Base-by-base conservation (phyloP, 2,113 vertebrate species). In the Hylia prasina region DNA sequence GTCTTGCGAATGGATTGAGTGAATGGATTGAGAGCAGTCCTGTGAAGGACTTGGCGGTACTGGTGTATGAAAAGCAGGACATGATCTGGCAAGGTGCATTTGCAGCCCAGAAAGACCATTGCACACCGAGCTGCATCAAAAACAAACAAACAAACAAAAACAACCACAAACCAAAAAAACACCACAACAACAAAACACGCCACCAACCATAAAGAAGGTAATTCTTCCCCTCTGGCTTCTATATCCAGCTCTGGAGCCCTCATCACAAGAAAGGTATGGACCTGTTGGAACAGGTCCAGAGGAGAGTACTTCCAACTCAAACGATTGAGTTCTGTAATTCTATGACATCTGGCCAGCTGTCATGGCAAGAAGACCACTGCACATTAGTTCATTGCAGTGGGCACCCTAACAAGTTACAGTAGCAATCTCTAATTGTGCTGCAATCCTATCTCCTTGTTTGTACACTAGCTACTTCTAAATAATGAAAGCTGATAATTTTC, bases 1-100 rank as follows among this genome's bases (percentile, higher is more conserved):
- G 28, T 45, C 25, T 30, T 76, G 24, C 17, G 0, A 2, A 5
- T 40, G 11, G 57, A 51, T 20, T 63, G 22, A 31, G 15, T 12
- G 33, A 53, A 25, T 12, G 35, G 39, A 2, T 44, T 48, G 44
- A 37, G 14, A 78, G 16, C 48, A 54, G 22, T 6, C 30, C 12
- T 10, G 9, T 5, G 4, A 22, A 27, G 15, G 23, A 16, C 6
- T 39, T 50, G 12, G 14, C 0, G 0, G 3, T 35, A 8, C 6
- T 18, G 15, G 14, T 27, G 19, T 19, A 16, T 14, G 33, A 63
- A 78, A 73, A 82, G 4, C 0, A 1, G 11, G 14, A 25, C 28
- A 2, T 30, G 31, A 60, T 14, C 24, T 13, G 8, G 6, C 44
- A 48, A 23, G 5, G 28, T 39, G 23, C 2, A 3, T 50, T 50